Base-by-base conservation (phyloP, 2,797 vertebrate genomes). In the Champsocephalus esox region DNA sequence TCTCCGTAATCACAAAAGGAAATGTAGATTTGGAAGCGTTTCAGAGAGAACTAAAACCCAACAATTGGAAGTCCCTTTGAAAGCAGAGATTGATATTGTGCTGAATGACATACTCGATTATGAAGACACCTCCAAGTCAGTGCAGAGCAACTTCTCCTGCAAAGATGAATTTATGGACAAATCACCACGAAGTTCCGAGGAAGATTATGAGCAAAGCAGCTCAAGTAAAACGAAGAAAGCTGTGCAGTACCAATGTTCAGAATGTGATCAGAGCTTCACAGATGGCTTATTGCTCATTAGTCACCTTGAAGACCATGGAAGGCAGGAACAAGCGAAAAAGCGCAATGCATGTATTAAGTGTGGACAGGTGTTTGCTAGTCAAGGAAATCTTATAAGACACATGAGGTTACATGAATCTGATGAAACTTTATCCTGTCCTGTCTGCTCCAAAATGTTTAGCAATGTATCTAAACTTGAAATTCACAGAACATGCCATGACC, bases 231-330 rank as follows among this genome's bases (percentile, higher is more conserved):
- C 77, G 11, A 91, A 89, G 49, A 89, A 83, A 68, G 17, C 81
- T 4, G 88, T 92, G 54, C 93, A 93, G 69, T 96, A 95, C 87
- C 95, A 96, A 64, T 96, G 95, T 81, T 95, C 95, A 50, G 95
- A 96, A 82, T 96, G 95, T 81, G 93, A 95, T 60, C 70, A 91
- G 76, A 95, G 92, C 74, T 96, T 96, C 67, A 95, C 94, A 28
- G 95, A 96, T 84, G 95, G 95, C 9, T 87, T 96, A n/a, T 54
- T 94, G 86, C 94, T 96, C 44, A 95, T 96, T 70, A 95, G 94
- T 86, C 95, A 96, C 82, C 92, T 96, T 21, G 95, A 96, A 82
- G 93, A 94, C 60, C 95, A 96, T 84, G 94, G 95, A 58, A 90
- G 94, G 64, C 79, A 93, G 65, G 94, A 95, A 54, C 93, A 92